Evolutionary conservation across 23 tunicate genomes (phyloP).

Genomic region (Halocynthia aurantium): DNA sequence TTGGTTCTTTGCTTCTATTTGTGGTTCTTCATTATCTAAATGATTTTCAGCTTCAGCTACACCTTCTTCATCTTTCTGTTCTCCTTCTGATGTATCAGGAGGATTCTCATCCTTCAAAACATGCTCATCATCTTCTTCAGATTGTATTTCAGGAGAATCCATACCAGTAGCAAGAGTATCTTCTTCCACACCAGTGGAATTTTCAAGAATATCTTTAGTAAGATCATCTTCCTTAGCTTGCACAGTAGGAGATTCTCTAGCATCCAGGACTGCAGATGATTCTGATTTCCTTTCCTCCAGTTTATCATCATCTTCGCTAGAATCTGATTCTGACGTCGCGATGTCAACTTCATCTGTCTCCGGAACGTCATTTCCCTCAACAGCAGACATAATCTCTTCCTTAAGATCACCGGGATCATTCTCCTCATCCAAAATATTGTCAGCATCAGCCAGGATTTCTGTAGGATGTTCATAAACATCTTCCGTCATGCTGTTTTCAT

Average conservation of each 20-base stretch:
- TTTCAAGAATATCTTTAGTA: background rate
- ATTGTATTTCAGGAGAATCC: background rate
- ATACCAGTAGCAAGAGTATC: background rate
- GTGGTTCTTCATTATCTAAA: background rate
- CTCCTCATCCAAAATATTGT: no score
- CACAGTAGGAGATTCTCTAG: background rate
- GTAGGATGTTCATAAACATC: background rate
- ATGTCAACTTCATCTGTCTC: background rate
- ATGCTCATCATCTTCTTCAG: background rate
- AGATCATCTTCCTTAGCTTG: background rate
- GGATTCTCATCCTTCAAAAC: no score
- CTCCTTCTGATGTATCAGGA: background rate
- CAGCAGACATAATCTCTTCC: no score
- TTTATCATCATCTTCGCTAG: conserved; percentile 1
- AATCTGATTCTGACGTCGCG: background rate
- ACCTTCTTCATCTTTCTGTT: background rate
- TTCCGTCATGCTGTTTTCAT: background rate
- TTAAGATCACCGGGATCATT: no score
- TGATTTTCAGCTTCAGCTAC: background rate
- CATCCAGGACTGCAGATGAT: background rate
- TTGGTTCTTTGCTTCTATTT: background rate
- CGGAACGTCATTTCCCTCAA: background rate
- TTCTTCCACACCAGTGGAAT: background rate
- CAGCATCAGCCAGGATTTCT: background rate
- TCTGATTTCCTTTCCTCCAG: background rate